Conservation (phyloP, 2,888 invertebrate genomes). For the Biston stratarius region DNA sequence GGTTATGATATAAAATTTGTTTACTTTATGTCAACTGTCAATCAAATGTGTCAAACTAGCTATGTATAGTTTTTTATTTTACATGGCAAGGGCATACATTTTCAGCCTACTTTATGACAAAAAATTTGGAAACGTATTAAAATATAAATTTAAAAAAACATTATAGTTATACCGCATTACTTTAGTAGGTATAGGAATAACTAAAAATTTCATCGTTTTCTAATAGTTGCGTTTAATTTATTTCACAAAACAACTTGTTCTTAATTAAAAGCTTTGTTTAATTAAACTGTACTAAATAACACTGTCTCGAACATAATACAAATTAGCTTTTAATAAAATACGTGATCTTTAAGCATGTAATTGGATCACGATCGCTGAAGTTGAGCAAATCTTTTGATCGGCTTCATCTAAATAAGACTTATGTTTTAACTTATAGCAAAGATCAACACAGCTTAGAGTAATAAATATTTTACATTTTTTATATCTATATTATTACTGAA, state of each 20-base stretch:
- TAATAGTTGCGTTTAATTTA: neutral
- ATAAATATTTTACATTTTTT: too few relatives aligned
- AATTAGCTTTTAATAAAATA: slow-evolving; percentile 71
- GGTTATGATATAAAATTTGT: too few relatives aligned
- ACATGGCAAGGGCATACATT: too few relatives aligned
- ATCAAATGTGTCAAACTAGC: too few relatives aligned
- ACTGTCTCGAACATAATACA: slow-evolving; percentile 52
- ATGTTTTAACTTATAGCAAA: neutral
- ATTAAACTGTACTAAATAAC: slow-evolving; percentile 1
- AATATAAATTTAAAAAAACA: too few relatives aligned
- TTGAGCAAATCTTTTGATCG: slow-evolving; percentile 59
- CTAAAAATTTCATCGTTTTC: neutral
- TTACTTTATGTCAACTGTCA: too few relatives aligned
- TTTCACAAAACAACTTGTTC: neutral
- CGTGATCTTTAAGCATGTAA: slow-evolving; percentile 61
- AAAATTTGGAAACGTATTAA: too few relatives aligned
- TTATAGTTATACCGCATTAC: too few relatives aligned
- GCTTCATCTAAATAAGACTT: slow-evolving; percentile 54
- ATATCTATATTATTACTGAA: too few relatives aligned
- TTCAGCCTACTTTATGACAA: too few relatives aligned
- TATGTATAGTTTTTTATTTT: too few relatives aligned
- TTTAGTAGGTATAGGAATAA: neutral
- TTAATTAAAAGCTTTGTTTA: neutral
- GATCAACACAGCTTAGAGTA: neutral
- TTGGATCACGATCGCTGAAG: slow-evolving; percentile 63